Percentiles rank a stretch among this genome's conserved stretches.
phyloP scores from a whole-genome alignment of 2,113 vertebrate species.

The Oncorhynchus keta region DNA sequence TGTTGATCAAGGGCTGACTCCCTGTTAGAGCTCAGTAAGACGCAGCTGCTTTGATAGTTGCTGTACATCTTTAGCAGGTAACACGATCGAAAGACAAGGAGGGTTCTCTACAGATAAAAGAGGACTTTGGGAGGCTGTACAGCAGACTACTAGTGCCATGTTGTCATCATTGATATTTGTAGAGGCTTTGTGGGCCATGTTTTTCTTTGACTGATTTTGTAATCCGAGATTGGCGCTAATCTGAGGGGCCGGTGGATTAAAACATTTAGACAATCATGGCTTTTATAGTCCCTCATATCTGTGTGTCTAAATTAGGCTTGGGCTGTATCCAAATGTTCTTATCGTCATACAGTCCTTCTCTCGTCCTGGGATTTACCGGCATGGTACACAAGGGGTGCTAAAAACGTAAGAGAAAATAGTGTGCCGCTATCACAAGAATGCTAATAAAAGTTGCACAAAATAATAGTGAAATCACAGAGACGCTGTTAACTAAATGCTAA shows the following conservation, averaged over 20 bases:
- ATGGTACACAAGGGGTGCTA: too few species aligned
- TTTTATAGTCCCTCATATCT: slow-evolving; percentile 29
- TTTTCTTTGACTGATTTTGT: slow-evolving; percentile 28
- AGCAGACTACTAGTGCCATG: slow-evolving; percentile 41
- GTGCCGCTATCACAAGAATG: too few species aligned
- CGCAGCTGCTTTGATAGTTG: slow-evolving; percentile 62
- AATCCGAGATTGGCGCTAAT: slow-evolving; percentile 48
- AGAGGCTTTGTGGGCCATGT: slow-evolving; percentile 25
- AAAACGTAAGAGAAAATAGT: too few species aligned
- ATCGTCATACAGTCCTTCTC: too few species aligned
- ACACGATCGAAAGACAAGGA: slow-evolving; percentile 53
- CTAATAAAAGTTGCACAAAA: too few species aligned
- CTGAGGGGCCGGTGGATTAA: slow-evolving; percentile 43
- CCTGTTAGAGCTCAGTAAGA: slow-evolving; percentile 53
- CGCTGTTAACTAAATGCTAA: too few species aligned
- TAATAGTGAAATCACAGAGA: too few species aligned
- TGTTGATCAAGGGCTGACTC: slow-evolving; percentile 49
- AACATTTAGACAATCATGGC: slow-evolving; percentile 14
- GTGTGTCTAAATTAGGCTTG: background rate
- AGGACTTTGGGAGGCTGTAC: slow-evolving; percentile 54
- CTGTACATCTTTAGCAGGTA: slow-evolving; percentile 56
- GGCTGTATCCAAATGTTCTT: too few species aligned
- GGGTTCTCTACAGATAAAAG: slow-evolving; percentile 56
- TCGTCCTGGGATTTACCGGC: too few species aligned
- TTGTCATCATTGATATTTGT: slow-evolving; percentile 25